Evolutionary conservation across 2,888 invertebrate genomes (phyloP), one percentile per base, ranked within the genome.

Genomic region (Zygogramma bicolorata): DNA sequence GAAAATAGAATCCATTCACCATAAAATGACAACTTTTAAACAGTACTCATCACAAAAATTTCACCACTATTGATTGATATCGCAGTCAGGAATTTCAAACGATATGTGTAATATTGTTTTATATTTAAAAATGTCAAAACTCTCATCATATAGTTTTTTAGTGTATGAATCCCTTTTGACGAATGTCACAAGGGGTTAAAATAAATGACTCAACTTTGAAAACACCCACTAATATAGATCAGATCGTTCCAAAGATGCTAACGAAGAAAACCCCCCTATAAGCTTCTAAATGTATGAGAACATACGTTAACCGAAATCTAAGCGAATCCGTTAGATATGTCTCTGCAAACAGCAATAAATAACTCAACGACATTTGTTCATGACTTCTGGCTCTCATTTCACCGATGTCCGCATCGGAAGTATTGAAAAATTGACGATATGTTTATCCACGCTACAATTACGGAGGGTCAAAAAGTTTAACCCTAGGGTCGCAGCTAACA

Each of bases 401-500:
- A 8, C 42, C 25, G 38, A 42, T 29, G 67, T 62, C 60, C 65
- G 60, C 65, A 68, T 73, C 66, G 72, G 76, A 76, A 75, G 81
- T 80, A 82, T 81, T 86, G 86, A 87, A 86, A 86, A 86, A 86
- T 86, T 86, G 83, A 80, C 82, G 85, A 85, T 84, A 81, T 87
- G 85, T 86, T 86, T 86, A 86, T 87, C 83, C 80, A 85, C 83
- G 85, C 80, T 85, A 86, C 85, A 86, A 86, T 86, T 86, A 85
- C 81, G 42, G 70, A 81, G 84, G 87, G 86, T 85, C 85, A 85
- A 85, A 86, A 84, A 83, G 81, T 84, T 87, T 87, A 86, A 87
- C 86, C 86, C 85, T 81, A 71, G 82, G 85, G 83, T 83, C 82
- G 80, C 65, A 59, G 31, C 73, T 57, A 72, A 85, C 85, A 86